These are phyloP conservation scores for Salvelinus alpinus DNA, from an alignment of 2,113 vertebrate species.

Conservation along the genomic window DNA sequence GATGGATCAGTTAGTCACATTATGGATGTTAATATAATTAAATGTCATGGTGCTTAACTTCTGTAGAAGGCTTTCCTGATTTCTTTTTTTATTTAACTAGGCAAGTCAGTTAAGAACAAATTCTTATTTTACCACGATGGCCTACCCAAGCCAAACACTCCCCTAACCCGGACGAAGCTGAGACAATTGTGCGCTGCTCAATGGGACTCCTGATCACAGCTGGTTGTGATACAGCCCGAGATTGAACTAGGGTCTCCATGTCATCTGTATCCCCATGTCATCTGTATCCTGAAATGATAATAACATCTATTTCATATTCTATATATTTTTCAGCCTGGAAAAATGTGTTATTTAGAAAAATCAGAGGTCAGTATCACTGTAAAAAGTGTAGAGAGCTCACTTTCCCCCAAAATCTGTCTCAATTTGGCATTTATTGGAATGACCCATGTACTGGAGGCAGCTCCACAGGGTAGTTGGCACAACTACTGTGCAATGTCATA, in stretches of 20 bases:
- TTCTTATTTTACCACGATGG: too few relatives aligned
- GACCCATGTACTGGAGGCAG: not conserved
- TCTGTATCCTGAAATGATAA: too few relatives aligned
- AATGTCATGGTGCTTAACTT: slow-evolving; percentile 13
- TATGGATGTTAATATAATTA: slow-evolving; percentile 41
- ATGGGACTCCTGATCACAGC: too few relatives aligned
- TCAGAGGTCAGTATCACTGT: too few relatives aligned
- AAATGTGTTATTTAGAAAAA: slow-evolving; percentile 2
- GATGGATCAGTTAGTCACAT: slow-evolving; percentile 39
- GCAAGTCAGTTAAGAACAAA: too few relatives aligned
- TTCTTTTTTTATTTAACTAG: not conserved
- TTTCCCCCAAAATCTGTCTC: not conserved
- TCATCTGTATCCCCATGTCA: not conserved
- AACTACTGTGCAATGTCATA: too few relatives aligned
- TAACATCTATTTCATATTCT: not conserved
- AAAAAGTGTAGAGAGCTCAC: not conserved
- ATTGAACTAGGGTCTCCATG: too few relatives aligned
- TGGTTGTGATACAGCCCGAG: too few relatives aligned
- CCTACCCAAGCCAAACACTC: too few relatives aligned
- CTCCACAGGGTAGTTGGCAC: not conserved
- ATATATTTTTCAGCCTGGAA: slow-evolving; percentile 9
- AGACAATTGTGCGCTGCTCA: too few relatives aligned
- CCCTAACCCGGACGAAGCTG: too few relatives aligned
- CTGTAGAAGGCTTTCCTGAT: slow-evolving; percentile 7
- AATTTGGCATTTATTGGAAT: too few relatives aligned